Conservation (phyloP, 2,113 vertebrate genomes). For the Microtus ochrogaster region DNA sequence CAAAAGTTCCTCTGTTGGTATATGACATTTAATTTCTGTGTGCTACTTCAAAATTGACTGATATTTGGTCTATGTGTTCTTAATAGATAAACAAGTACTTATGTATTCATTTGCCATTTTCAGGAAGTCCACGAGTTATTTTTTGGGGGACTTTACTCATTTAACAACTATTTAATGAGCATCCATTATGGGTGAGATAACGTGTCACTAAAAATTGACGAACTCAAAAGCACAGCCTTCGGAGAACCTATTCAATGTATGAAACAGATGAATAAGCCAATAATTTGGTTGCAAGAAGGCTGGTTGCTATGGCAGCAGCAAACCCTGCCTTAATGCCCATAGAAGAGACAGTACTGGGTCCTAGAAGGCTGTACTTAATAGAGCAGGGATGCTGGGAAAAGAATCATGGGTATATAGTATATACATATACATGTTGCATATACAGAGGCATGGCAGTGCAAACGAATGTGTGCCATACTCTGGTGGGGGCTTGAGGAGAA, state of each 20-base stretch:
- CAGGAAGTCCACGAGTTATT: neutral
- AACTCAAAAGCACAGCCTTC: neutral
- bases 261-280: neutral
- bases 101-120: neutral
- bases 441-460: no score
- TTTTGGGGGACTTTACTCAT: neutral
- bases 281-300: neutral
- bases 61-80: neutral
- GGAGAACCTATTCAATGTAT: neutral
- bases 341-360: neutral
- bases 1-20: neutral
- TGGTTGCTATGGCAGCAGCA: neutral
- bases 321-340: neutral
- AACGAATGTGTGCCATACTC: no score
- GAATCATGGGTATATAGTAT: neutral
- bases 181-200: neutral
- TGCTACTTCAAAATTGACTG: neutral
- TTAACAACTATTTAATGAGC: neutral
- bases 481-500: neutral
- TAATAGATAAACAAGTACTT: neutral
- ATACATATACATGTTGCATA: neutral
- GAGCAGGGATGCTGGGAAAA: neutral
- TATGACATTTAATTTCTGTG: neutral
- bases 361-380: neutral
- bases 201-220: neutral